Evolutionary conservation across 1,140 invertebrate genomes (phyloP).

Genomic region (Drosophila prosaltans): DNA sequence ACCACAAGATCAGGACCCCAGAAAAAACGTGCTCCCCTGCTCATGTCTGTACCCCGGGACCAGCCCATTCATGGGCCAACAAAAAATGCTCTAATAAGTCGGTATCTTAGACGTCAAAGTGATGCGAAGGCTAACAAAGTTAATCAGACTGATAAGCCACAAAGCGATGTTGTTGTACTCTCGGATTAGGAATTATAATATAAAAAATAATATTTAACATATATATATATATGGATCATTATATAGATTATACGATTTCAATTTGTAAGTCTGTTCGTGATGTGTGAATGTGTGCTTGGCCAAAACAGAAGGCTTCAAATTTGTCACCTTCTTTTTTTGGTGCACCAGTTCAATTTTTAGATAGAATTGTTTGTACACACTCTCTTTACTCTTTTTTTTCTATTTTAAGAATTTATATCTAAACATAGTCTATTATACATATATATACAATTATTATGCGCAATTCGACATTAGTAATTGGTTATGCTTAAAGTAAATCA

Average conservation of each 20-base stretch:
- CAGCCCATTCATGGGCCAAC: slow-evolving; percentile 60
- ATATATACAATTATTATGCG: background rate
- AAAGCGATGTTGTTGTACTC: slow-evolving; percentile 59
- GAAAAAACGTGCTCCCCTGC: slow-evolving; percentile 83
- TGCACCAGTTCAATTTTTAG: background rate
- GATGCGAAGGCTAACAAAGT: slow-evolving; percentile 26
- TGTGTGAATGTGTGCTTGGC: background rate
- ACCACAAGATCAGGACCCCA: slow-evolving; percentile 20
- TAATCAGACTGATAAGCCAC: background rate
- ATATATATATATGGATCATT: slow-evolving; percentile 24
- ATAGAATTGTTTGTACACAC: background rate
- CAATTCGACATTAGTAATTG: background rate
- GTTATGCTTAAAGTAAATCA: slow-evolving; percentile 1
- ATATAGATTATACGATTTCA: slow-evolving; percentile 32
- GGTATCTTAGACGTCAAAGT: slow-evolving; percentile 84
- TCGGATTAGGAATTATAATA: slow-evolving; percentile 46
- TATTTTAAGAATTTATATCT: background rate
- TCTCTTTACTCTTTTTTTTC: background rate
- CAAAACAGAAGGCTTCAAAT: background rate
- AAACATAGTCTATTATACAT: background rate
- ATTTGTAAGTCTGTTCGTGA: background rate
- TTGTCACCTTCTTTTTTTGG: background rate
- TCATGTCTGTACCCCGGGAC: slow-evolving; percentile 76
- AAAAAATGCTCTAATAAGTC: slow-evolving; percentile 84
- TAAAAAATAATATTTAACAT: background rate